A percentile compares a stretch with the other conserved stretches of the same genome.
Conservation (phyloP, 1,140 invertebrate species). For the Eciton burchellii region DNA sequence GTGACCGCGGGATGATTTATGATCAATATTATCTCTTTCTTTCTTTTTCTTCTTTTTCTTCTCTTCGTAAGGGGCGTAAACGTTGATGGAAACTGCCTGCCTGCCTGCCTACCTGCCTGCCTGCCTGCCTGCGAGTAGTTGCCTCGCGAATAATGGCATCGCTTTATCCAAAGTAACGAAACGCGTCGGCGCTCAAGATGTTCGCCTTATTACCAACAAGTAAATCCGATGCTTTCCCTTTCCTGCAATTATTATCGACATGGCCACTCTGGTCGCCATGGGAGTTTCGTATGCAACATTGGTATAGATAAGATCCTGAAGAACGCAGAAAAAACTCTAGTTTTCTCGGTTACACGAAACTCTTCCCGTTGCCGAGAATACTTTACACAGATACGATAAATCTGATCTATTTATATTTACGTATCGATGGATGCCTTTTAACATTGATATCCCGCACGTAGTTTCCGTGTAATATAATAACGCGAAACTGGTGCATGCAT, state of each 20-base stretch:
- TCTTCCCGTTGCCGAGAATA: neutral
- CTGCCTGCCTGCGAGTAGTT: conserved; percentile 26
- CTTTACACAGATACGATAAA: neutral
- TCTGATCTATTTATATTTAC: neutral
- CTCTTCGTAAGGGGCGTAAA: conserved; percentile 41
- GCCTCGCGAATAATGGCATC: conserved; percentile 48
- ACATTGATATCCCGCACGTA: neutral
- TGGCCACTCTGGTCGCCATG: conserved; percentile 9
- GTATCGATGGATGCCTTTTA: neutral
- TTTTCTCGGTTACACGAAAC: neutral
- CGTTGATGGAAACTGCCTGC: conserved; percentile 66
- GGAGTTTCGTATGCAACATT: conserved; percentile 36
- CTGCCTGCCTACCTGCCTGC: too few species aligned
- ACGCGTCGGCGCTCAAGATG: conserved; percentile 63
- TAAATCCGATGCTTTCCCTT: conserved; percentile 64
- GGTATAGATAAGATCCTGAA: neutral
- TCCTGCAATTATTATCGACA: conserved; percentile 63
- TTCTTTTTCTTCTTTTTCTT: too few species aligned
- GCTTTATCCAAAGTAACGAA: conserved; percentile 66
- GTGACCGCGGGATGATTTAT: conserved; percentile 63
- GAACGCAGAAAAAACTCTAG: neutral
- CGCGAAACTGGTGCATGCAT: neutral
- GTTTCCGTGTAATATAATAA: neutral
- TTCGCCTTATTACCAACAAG: conserved; percentile 72
- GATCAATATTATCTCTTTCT: conserved; percentile 34